phyloP scores from a whole-genome alignment of 2,888 invertebrate genomes.

The Drosophila villosipedis region DNA sequence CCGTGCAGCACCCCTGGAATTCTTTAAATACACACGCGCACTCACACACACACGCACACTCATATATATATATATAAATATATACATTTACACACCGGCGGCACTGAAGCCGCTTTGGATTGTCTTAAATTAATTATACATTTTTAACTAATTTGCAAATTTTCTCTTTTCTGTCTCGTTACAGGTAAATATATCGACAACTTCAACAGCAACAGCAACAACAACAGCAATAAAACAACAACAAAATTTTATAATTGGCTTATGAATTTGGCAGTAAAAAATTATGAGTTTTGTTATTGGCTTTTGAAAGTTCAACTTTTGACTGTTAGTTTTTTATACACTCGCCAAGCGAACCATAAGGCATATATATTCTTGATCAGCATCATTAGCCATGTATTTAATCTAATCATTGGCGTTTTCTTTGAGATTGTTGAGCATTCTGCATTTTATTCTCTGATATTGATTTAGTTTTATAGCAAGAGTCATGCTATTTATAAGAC shows the following conservation, averaged over 20 bases:
- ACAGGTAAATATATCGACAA: constrained; percentile 72
- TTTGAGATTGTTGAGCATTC: not conserved
- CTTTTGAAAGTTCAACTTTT: constrained; percentile 6
- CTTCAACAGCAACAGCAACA: constrained; percentile 12
- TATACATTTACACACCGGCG: not conserved
- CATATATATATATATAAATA: not conserved
- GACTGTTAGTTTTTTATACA: not conserved
- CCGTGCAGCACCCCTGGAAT: constrained; percentile 48
- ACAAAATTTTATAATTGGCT: constrained; percentile 26
- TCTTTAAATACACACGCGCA: constrained; percentile 52
- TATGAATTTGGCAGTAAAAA: constrained; percentile 22
- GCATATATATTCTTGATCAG: not conserved
- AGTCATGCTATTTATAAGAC: not conserved
- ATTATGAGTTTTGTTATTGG: constrained; percentile 1
- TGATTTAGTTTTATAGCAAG: not conserved
- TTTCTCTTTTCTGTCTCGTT: constrained; percentile 77
- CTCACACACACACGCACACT: constrained; percentile 16
- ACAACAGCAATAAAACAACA: constrained; percentile 4
- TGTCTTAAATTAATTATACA: constrained; percentile 73
- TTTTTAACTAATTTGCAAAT: constrained; percentile 75
- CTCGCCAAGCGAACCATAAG: not conserved
- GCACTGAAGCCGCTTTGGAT: constrained; percentile 21
- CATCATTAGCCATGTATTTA: not conserved
- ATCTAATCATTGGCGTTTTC: not conserved
- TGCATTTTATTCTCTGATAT: not conserved